Evolutionary conservation across 2,797 vertebrate species (phyloP).

Genomic region (Pitangus sulphuratus): DNA sequence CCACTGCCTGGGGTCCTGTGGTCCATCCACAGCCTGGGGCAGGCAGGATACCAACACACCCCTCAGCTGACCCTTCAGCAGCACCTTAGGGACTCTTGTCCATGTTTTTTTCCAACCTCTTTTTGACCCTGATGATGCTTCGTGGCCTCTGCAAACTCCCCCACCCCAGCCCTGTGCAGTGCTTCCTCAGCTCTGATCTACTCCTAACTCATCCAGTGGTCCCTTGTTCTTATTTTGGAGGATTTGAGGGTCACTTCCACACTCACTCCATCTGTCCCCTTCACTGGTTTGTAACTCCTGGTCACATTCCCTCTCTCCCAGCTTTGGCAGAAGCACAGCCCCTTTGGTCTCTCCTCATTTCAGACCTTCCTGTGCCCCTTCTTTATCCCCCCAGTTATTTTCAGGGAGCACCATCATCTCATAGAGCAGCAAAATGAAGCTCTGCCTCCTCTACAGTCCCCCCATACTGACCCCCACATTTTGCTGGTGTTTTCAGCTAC

Average conservation of each 20-base stretch:
- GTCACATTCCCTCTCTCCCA: background rate
- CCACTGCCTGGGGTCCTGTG: background rate
- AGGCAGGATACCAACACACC: background rate
- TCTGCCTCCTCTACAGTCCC: background rate
- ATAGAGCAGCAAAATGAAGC: background rate
- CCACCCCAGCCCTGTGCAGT: background rate
- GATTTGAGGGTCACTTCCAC: background rate
- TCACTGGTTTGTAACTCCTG: background rate
- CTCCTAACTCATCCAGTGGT: background rate
- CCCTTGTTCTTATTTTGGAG: background rate
- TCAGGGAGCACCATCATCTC: rapidly evolving
- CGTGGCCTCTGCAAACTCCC: background rate
- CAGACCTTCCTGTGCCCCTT: background rate
- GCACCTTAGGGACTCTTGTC: background rate
- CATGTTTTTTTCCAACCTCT: background rate
- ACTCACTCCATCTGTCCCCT: too few species aligned
- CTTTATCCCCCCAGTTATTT: rapidly evolving
- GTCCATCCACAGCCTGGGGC: background rate
- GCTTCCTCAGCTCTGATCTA: background rate
- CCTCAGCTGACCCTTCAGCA: background rate
- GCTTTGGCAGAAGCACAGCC: background rate
- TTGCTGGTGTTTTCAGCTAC: background rate
- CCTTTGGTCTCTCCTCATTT: background rate
- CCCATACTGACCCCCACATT: background rate
- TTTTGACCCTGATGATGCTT: background rate